Evolutionary conservation across 2,888 invertebrate species (phyloP), one percentile per base, ranked within the genome.

Genomic region (Epinotia demarniana): DNA sequence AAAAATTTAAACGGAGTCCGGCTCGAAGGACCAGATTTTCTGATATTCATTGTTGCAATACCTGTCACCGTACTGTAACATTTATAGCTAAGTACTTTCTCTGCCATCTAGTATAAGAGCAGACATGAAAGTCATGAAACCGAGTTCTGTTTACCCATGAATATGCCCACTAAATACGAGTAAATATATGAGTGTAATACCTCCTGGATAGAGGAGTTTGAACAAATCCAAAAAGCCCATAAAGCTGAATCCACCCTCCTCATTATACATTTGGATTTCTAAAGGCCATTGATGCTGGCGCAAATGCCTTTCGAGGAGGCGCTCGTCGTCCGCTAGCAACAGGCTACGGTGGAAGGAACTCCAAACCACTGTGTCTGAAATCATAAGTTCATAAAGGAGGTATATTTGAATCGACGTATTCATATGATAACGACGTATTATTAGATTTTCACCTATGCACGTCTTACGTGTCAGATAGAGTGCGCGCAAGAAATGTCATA

Each of bases 271-370:
- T 72, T 90, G 89, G 12, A 93, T 62, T 81, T 94, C 93, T 3
- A 94, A 73, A 0, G 93, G 93, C 93, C 93, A 93, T 39, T 84
- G 81, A 78, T 85, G 86, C 1, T 78, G 76, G 2, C 86, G 86
- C 6, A 93, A 73, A 64, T 87, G 86, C 2, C 83, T 77, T 64
- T 71, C 77, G 3, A 93, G 77, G 86, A 86, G 88, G 2, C 57
- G 33, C 33, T 88, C 89, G 0, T 82, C 77, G 16, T 82, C 76
- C 18, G 83, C 79, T 2, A 91, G 77, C 67, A 93, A 77, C 2
- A 93, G 81, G 8, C 87, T 87, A 3, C 93, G 91, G 57, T 92
- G 93, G 79, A 92, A 93, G 0, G 94, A 92, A 13, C 85, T 86
- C 92, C 92, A 94, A 16, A 90, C 78, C 1, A 85, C 82, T 8